Conservation (phyloP, 1,140 invertebrate genomes). For the Sinella curviseta region DNA sequence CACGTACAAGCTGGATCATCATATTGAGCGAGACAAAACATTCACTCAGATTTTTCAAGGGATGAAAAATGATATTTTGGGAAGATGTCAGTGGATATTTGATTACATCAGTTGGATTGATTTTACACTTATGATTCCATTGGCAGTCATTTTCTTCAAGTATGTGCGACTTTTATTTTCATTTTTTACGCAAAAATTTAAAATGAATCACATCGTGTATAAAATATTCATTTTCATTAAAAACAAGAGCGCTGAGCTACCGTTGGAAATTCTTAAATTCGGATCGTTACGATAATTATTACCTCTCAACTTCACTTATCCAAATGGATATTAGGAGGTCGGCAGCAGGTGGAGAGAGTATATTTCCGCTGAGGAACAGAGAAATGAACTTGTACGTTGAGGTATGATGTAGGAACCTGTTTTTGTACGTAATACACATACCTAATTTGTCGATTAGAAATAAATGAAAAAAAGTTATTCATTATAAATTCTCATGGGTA, state of each 20-base stretch:
- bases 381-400: constrained; percentile 67
- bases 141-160: constrained; percentile 65
- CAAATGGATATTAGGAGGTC: constrained; percentile 68
- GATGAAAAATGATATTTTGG: constrained; percentile 65
- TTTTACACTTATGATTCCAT: constrained; percentile 62
- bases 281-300: constrained; percentile 73
- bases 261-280: constrained; percentile 69
- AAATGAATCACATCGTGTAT: not conserved
- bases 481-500: constrained; percentile 51
- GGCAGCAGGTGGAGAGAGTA: constrained; percentile 62
- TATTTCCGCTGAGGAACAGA: constrained; percentile 68
- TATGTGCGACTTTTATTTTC: constrained; percentile 50
- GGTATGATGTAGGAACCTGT: too few relatives aligned
- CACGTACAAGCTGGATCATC: constrained; percentile 66
- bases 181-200: not conserved
- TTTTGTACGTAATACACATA: too few relatives aligned
- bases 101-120: constrained; percentile 65
- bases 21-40: constrained; percentile 60
- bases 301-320: constrained; percentile 67
- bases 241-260: constrained; percentile 66
- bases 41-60: constrained; percentile 59
- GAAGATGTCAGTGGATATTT: constrained; percentile 60
- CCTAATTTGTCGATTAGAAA: constrained; percentile 16
- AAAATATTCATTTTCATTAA: constrained; percentile 25
- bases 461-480: too few relatives aligned